These are phyloP conservation scores for Pomatostomus ruficeps DNA, from an alignment of 2,113 vertebrate species.

Conservation along the genomic window DNA sequence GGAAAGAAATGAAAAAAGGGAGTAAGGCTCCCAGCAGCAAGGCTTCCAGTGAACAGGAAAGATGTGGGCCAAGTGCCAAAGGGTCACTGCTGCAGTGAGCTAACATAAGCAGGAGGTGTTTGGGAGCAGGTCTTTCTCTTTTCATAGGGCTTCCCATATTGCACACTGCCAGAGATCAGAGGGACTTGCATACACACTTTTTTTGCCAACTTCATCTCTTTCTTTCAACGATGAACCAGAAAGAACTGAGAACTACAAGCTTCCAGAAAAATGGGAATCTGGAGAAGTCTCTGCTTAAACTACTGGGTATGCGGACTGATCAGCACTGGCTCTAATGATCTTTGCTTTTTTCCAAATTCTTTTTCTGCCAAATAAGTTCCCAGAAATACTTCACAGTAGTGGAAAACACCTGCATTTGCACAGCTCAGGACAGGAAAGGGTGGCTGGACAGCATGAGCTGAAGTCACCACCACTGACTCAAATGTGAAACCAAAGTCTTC, in stretches of 20 bases:
- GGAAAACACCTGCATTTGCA: not conserved
- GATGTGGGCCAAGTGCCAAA: not conserved
- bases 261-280: not conserved
- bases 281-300: not conserved
- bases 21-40: not conserved
- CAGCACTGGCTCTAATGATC: not conserved
- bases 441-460: not conserved
- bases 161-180: not conserved
- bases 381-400: not conserved
- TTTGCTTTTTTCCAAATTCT: not conserved
- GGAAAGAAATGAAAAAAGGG: not conserved
- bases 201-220: not conserved
- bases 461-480: not conserved
- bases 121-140: not conserved
- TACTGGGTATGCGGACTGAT: not conserved
- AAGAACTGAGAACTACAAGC: not conserved
- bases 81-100: not conserved
- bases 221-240: not conserved
- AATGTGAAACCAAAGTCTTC: not conserved
- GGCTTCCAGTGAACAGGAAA: not conserved
- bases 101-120: not conserved
- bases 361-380: not conserved
- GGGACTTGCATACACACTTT: not conserved
- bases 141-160: not conserved
- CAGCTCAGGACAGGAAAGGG: not conserved